A percentile compares a stretch with the other conserved stretches of the same genome.
Conservation (phyloP, 2,888 invertebrate genomes). For the Lithosia quadra region DNA sequence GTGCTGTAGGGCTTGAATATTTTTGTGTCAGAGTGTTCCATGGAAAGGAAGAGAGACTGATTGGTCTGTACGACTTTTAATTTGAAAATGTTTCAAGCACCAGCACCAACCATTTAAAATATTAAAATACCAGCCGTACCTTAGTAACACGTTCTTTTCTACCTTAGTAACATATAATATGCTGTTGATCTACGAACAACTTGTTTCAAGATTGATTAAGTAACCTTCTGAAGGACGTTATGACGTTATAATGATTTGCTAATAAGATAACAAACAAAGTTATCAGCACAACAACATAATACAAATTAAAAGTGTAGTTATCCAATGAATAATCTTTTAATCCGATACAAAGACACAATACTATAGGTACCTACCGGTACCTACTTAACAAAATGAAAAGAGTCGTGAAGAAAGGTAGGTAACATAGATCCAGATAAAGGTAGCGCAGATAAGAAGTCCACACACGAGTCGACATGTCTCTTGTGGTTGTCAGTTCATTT, state of each 20-base stretch:
- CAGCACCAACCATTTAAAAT: too few species aligned
- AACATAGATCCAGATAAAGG: not conserved
- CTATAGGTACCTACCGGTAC: too few species aligned
- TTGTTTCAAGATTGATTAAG: not conserved
- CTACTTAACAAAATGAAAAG: too few species aligned
- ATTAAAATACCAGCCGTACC: too few species aligned
- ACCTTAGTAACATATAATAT: not conserved
- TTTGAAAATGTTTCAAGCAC: too few species aligned
- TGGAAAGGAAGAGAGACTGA: too few species aligned
- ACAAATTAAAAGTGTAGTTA: not conserved
- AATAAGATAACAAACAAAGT: not conserved
- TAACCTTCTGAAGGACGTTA: not conserved
- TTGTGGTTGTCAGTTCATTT: not conserved
- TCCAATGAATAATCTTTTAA: not conserved
- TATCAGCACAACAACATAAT: conserved; percentile 2
- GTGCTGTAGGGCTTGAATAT: too few species aligned
- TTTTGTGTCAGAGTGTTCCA: too few species aligned
- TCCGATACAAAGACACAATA: not conserved
- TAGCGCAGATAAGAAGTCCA: not conserved
- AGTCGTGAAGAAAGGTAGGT: not conserved
- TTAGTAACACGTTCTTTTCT: too few species aligned
- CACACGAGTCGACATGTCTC: not conserved
- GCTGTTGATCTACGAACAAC: not conserved
- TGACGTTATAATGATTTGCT: not conserved
- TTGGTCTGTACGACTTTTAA: too few species aligned